Conservation (phyloP, 2,797 vertebrate genomes). For the Syndactyla subalaris region DNA sequence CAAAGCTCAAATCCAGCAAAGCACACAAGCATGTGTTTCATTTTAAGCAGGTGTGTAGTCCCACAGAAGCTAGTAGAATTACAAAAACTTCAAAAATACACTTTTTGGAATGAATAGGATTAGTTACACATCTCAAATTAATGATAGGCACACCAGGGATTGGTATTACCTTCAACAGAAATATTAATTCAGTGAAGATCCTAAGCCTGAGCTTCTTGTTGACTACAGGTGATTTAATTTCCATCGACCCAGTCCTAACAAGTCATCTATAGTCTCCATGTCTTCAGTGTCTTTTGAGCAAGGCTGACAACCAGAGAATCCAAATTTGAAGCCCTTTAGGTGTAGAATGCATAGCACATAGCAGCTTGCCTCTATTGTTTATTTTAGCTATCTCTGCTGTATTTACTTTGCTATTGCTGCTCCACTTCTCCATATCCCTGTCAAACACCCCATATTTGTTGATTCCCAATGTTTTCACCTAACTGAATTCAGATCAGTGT, state of each 20-base stretch:
- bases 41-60: slow-evolving; percentile 21
- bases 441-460: neutral
- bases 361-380: neutral
- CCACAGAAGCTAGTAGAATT: neutral
- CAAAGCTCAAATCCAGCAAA: slow-evolving; percentile 36
- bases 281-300: neutral
- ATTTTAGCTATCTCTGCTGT: neutral
- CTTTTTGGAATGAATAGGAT: neutral
- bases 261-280: neutral
- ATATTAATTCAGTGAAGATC: neutral
- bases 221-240: neutral
- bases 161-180: neutral
- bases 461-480: neutral
- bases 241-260: neutral
- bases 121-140: slow-evolving; percentile 12
- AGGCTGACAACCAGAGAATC: neutral
- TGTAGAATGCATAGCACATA: neutral
- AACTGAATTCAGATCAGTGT: neutral
- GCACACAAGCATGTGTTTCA: neutral
- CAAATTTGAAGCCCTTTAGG: neutral
- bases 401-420: neutral
- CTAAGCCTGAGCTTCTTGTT: neutral
- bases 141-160: neutral
- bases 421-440: neutral
- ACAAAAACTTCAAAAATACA: neutral